These are phyloP conservation scores for Trichonephila clavata DNA, from an alignment of 1,140 invertebrate genomes.

Conservation along the genomic window DNA sequence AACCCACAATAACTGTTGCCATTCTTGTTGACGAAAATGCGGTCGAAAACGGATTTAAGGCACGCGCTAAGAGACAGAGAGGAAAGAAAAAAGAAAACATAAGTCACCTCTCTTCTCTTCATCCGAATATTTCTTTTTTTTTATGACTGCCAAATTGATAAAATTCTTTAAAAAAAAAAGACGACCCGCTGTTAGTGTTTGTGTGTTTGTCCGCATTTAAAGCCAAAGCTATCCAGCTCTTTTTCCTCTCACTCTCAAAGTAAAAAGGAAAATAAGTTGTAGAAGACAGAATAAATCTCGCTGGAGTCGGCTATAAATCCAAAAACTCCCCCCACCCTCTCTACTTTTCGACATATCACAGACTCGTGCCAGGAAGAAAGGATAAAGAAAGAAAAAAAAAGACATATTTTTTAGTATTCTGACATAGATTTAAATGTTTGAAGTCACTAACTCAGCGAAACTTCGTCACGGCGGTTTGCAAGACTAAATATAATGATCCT, in stretches of 20 bases:
- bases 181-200: background rate
- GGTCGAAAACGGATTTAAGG: slow-evolving; percentile 20
- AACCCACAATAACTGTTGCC: slow-evolving; percentile 43
- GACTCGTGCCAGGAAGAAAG: slow-evolving; percentile 40
- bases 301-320: slow-evolving; percentile 43
- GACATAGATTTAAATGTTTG: slow-evolving; percentile 69
- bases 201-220: background rate
- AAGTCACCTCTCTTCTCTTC: background rate
- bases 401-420: slow-evolving; percentile 60
- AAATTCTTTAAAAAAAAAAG: slow-evolving; percentile 48
- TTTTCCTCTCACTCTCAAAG: background rate
- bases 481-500: slow-evolving; percentile 55
- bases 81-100: background rate
- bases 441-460: slow-evolving; percentile 14
- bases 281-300: slow-evolving; percentile 63
- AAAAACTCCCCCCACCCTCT: background rate
- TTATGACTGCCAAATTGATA: slow-evolving; percentile 58
- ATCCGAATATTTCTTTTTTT: background rate
- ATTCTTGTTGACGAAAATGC: background rate
- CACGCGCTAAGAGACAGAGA: background rate
- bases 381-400: background rate
- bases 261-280: background rate
- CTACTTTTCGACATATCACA: slow-evolving; percentile 1
- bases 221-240: slow-evolving; percentile 10
- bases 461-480: slow-evolving; percentile 9